phyloP scores from a whole-genome alignment of 1,140 invertebrate genomes.

The Helicoverpa armigera region DNA sequence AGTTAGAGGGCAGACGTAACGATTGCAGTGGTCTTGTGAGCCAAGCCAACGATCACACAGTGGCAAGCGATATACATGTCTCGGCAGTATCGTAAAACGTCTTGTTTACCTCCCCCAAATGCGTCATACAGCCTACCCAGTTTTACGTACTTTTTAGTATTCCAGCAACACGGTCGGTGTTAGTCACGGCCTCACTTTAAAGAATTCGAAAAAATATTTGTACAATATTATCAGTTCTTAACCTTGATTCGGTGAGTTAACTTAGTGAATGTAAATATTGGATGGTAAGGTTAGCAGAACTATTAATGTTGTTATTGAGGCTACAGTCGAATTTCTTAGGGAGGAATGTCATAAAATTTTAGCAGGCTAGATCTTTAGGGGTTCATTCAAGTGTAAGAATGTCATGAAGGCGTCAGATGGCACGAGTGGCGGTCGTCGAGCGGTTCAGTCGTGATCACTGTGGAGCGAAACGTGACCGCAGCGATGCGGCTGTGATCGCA shows the following conservation, averaged over 20 bases:
- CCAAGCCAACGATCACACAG: constrained; percentile 6
- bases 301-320: not conserved
- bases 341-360: not conserved
- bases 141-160: constrained; percentile 38
- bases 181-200: constrained; percentile 26
- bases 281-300: not conserved
- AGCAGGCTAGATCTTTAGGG: not conserved
- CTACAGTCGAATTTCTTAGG: not conserved
- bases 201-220: constrained; percentile 32
- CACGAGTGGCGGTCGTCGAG: constrained; percentile 7
- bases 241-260: constrained; percentile 32
- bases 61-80: constrained; percentile 43
- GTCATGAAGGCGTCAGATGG: constrained; percentile 2
- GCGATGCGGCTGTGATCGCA: constrained; percentile 3
- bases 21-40: not conserved
- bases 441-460: constrained; percentile 47
- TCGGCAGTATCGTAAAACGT: constrained; percentile 49
- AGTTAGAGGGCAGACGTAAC: constrained; percentile 28
- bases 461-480: constrained; percentile 54
- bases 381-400: constrained; percentile 37
- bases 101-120: constrained; percentile 51
- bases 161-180: constrained; percentile 6
- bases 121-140: constrained; percentile 49
- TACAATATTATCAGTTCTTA: constrained; percentile 5
- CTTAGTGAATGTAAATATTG: constrained; percentile 25